Evolutionary conservation across 2,888 invertebrate genomes (phyloP), one percentile per base, ranked within the genome.

Genomic region (Scaptomyza tumidula): DNA sequence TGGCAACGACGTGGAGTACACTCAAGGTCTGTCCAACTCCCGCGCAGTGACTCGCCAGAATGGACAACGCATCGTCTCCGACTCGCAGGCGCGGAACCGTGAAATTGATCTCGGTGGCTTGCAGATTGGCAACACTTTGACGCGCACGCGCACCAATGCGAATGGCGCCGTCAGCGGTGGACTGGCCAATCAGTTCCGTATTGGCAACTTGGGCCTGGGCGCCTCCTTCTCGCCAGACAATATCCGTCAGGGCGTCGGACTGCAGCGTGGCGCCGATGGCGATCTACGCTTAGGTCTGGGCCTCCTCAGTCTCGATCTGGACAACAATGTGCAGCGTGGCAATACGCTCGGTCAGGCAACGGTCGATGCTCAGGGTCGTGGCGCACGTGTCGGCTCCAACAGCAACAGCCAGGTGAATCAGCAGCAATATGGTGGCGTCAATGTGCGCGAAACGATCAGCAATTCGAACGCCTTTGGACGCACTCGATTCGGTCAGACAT

Each of bases 141-240:
- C 91, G 4, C 82, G 86, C 11, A 81, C 89, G 0, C 68, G 78
- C 45, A 83, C 88, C 4, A 71, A 83, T 9, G 84, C 86, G 5
- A 90, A 90, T 61, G 91, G 91, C 0, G 81, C 76, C 10, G 78
- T 88, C 0, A 85, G 90, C 0, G 84, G 77, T 3, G 71, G 91
- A 10, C 3, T 90, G 9, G 66, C 81, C 0, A 75, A 91, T 69
- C 89, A 90, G 44, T 75, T 92, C 33, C 88, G 91, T 48, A 53
- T 92, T 13, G 92, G 91, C 2, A 76, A 89, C 0, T 3, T 91
- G 0, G 91, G 87, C 0, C 43, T 92, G 6, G 91, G 90, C 0
- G 85, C 90, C 3, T 91, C 91, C 1, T 53, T 91, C 1, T 90
- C 90, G n/a, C 81, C 75, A 2, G 77, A 89, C 37, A 91, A 91